Evolutionary conservation across 2,888 invertebrate species (phyloP), one percentile per base, ranked within the genome.

Genomic region (Phortica magna): DNA sequence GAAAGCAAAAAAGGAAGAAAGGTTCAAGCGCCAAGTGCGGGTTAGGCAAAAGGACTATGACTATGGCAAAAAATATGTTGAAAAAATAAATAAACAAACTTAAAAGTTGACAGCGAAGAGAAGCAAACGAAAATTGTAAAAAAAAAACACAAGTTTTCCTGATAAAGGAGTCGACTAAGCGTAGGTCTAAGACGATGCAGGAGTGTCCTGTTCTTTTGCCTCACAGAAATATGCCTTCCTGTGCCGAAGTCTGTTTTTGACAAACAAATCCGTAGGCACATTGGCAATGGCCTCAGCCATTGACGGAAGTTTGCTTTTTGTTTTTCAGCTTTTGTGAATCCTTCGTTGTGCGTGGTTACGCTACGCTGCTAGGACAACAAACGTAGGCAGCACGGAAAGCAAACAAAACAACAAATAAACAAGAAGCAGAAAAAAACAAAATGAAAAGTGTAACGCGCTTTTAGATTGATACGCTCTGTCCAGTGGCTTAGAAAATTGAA

Each of bases 401-500:
- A 42, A 17, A 7, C 17, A 22, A 22, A 61, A 17, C 61, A 10
- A n/a, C 12, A 39, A 48, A 9, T 2, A 42, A 67, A 17, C 6
- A 7, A 19, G 64, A 64, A 19, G 39, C n/a, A n/a, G n/a, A n/a
- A 71, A 7, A 10, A 65, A 65, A 65, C 39, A 39, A n/a, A 10
- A 59, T 10, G 1, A 9, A 48, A 48, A 61, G 14, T 39, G 65
- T 14, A 7, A 31, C 39, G 22, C 14, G 14, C 39, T 41, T 65
- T 39, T 17, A 31, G 65, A 71, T 71, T 71, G 53, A 53, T 55
- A 71, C 70, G 53, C 43, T 70, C 77, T 84, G 84, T 76, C 88
- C 87, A 88, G 80, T 87, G 86, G 83, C 82, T 82, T 85, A 87
- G 88, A 88, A 87, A 87, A 87, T 87, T 88, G 85, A 87, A 87